Percentiles rank a stretch among this genome's conserved stretches.
Conservation (phyloP, 2,888 invertebrate species). For the Ephialtes manifestator region DNA sequence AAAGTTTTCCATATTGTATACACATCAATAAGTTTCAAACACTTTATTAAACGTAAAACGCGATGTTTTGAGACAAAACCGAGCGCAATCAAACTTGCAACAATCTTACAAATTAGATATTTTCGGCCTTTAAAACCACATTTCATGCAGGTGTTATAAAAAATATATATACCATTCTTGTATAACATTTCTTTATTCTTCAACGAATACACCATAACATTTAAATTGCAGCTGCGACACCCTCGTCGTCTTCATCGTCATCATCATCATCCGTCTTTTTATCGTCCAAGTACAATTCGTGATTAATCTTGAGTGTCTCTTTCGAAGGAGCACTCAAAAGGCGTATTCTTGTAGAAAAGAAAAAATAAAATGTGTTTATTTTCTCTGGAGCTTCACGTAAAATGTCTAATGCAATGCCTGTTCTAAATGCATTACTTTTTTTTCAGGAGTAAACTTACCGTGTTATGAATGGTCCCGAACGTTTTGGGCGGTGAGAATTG, state of each 20-base stretch:
- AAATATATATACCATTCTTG: neutral
- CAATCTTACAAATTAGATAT: no score
- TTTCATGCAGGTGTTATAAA: no score
- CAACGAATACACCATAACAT: conserved; percentile 37
- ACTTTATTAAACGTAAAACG: no score
- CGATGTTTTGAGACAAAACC: no score
- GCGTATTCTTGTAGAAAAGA: conserved; percentile 87
- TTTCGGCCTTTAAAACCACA: no score
- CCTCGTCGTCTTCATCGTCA: conserved; percentile 71
- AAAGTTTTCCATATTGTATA: no score
- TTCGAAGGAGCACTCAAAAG: conserved; percentile 89
- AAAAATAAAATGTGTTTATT: conserved; percentile 47
- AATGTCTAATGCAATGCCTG: neutral
- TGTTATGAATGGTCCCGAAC: conserved; percentile 90
- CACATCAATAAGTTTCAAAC: no score
- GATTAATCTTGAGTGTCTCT: conserved; percentile 91
- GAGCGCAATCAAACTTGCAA: no score
- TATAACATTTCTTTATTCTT: conserved; percentile 43
- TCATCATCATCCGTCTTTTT: conserved; percentile 74
- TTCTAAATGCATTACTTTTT: no score
- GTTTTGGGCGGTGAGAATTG: conserved; percentile 89
- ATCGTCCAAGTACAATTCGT: conserved; percentile 76
- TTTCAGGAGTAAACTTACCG: conserved; percentile 85
- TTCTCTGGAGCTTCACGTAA: neutral
- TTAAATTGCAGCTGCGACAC: conserved; percentile 51